These are phyloP conservation scores for Pterocles gutturalis DNA, from an alignment of 2,113 vertebrate genomes.

Conservation along the genomic window DNA sequence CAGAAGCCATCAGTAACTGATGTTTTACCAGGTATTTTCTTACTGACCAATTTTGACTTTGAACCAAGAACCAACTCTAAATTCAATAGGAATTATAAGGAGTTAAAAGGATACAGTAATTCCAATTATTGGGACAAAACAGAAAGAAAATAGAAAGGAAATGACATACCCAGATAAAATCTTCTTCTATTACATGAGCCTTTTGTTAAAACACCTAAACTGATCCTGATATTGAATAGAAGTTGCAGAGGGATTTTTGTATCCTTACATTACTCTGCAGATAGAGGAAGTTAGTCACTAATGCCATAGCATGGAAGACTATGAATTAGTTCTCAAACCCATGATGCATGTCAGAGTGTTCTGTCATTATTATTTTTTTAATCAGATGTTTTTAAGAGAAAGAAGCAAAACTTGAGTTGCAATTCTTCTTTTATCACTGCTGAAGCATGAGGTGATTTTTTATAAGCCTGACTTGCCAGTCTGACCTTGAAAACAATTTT, in stretches of 20 bases:
- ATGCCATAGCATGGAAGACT: background rate
- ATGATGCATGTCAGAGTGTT: background rate
- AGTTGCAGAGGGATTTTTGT: background rate
- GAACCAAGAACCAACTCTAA: background rate
- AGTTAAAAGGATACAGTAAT: background rate
- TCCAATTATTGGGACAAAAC: background rate
- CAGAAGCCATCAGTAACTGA: background rate
- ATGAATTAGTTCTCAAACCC: slow-evolving; percentile 10
- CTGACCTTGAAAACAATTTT: slow-evolving; percentile 40
- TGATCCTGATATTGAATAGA: background rate
- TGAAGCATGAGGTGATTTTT: slow-evolving; percentile 36
- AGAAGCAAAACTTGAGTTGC: background rate
- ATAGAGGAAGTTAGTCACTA: background rate
- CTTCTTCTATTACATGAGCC: background rate
- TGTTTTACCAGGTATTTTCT: background rate
- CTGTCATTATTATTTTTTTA: slow-evolving; percentile 18
- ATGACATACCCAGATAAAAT: background rate
- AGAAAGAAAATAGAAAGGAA: background rate
- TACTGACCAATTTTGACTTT: background rate
- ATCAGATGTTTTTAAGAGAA: slow-evolving; percentile 27
- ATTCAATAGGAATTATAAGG: background rate
- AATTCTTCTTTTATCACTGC: slow-evolving; percentile 3
- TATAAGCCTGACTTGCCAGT: slow-evolving; percentile 11
- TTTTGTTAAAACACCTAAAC: background rate
- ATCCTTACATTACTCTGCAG: background rate